These are phyloP conservation scores for Phengaris alcon DNA, from an alignment of 2,888 invertebrate species.

Conservation along the genomic window DNA sequence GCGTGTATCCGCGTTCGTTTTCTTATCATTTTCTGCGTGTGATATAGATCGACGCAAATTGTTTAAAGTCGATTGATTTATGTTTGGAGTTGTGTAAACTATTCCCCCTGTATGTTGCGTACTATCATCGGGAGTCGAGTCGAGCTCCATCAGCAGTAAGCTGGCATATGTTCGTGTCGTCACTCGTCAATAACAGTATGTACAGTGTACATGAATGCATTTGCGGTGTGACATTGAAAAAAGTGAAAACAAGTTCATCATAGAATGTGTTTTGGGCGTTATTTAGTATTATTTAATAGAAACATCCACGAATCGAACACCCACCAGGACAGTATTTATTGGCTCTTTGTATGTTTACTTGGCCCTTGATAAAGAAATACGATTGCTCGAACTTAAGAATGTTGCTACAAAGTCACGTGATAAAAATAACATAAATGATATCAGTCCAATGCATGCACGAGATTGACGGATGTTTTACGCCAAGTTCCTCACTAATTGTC, in stretches of 20 bases:
- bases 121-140: constrained; percentile 13
- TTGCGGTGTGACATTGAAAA: neutral
- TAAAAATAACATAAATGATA: neutral
- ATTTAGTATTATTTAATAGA: too few species aligned
- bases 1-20: constrained; percentile 67
- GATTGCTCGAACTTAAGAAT: neutral
- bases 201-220: neutral
- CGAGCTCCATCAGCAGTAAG: neutral
- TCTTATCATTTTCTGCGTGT: constrained; percentile 68
- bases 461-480: too few species aligned
- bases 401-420: neutral
- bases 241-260: too few species aligned
- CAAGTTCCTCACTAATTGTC: too few species aligned
- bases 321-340: neutral
- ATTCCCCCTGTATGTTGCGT: constrained; percentile 13
- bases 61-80: constrained; percentile 45
- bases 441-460: too few species aligned
- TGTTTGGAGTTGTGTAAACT: constrained; percentile 35
- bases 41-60: constrained; percentile 55
- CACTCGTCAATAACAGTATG: neutral
- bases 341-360: neutral
- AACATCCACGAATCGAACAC: neutral
- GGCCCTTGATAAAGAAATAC: neutral
- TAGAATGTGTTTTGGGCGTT: neutral
- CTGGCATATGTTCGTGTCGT: neutral